Conservation (phyloP, 2,797 vertebrate species). For the Sebastes itinus region DNA sequence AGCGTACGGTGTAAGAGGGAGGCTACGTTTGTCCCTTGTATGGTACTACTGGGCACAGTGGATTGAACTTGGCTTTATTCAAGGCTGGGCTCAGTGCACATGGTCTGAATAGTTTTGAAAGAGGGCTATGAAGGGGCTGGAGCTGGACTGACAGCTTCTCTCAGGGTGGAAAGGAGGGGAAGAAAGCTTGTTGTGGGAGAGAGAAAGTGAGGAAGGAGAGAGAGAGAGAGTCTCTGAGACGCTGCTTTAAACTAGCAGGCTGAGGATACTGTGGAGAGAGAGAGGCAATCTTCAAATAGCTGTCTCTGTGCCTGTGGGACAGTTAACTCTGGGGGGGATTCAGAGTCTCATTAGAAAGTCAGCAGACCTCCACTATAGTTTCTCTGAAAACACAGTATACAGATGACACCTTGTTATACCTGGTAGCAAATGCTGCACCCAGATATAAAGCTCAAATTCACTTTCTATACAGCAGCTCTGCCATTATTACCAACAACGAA, state of each 20-base stretch:
- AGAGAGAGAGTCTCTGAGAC: constrained; percentile 20
- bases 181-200: constrained; percentile 45
- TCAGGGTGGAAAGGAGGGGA: constrained; percentile 20
- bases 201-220: constrained; percentile 28
- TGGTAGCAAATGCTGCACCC: constrained; percentile 8
- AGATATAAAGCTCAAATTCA: constrained; percentile 15
- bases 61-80: constrained; percentile 35
- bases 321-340: constrained; percentile 40
- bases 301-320: constrained; percentile 59
- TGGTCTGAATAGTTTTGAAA: constrained; percentile 48
- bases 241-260: constrained; percentile 37
- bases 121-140: constrained; percentile 19
- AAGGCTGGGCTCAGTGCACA: constrained; percentile 1
- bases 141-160: constrained; percentile 43
- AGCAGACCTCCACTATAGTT: constrained; percentile 33
- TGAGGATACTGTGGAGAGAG: constrained; percentile 37
- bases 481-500: not conserved
- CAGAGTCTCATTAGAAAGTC: constrained; percentile 65
- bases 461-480: not conserved
- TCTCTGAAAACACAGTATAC: constrained; percentile 24
- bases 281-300: constrained; percentile 57
- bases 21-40: constrained; percentile 5
- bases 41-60: constrained; percentile 9
- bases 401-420: constrained; percentile 44
- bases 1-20: not conserved